Conservation (phyloP, 2,797 vertebrate genomes). For the Schizopygopsis malacanthus region DNA sequence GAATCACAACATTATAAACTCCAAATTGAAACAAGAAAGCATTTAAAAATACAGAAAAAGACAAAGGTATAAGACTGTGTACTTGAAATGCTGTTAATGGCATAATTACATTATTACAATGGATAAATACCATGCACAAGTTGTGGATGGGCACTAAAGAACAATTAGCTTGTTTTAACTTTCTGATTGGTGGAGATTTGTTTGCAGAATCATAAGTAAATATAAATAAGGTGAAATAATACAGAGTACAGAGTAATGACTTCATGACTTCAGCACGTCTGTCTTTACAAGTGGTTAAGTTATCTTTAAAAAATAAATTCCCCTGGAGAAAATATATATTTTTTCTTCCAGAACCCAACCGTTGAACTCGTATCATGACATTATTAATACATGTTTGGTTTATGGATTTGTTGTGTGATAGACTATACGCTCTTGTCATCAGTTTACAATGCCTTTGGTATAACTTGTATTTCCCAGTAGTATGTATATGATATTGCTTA, state of each 20-base stretch:
- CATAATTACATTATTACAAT: neutral
- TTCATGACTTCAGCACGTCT: too few species aligned
- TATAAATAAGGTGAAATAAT: neutral
- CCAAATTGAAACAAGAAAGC: neutral
- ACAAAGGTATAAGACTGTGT: neutral
- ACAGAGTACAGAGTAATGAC: too few species aligned
- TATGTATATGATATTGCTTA: constrained; percentile 20
- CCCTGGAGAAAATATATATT: too few species aligned
- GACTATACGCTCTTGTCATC: neutral
- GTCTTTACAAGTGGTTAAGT: too few species aligned
- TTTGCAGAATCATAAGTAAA: too few species aligned
- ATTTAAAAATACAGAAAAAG: neutral
- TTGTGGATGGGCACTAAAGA: neutral
- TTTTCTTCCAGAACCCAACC: neutral
- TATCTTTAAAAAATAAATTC: too few species aligned
- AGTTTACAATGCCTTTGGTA: neutral
- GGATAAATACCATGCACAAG: neutral
- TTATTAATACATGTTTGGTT: neutral
- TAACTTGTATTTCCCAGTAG: constrained; percentile 26
- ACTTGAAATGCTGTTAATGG: neutral
- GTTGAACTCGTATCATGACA: neutral
- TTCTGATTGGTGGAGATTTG: neutral
- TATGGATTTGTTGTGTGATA: neutral
- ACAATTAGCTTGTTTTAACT: neutral
- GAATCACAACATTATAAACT: neutral